These are phyloP conservation scores for Acyrthosiphon pisum DNA, from an alignment of 1,140 invertebrate species.

Conservation along the genomic window DNA sequence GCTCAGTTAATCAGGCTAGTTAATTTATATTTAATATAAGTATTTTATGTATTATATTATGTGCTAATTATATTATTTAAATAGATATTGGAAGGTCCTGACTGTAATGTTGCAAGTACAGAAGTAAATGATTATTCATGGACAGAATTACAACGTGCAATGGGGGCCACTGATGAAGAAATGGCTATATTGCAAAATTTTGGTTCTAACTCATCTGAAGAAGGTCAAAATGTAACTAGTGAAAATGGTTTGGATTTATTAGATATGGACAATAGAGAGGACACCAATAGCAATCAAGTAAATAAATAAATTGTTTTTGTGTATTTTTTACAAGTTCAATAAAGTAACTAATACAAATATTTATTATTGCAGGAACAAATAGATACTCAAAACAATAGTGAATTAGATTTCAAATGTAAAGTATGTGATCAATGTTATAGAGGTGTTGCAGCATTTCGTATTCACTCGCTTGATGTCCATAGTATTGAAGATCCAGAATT, in stretches of 20 bases:
- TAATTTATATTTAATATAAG: neutral
- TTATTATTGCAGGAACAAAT: slow-evolving; percentile 15
- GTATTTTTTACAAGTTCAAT: neutral
- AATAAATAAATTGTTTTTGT: slow-evolving; percentile 7
- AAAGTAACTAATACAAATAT: neutral
- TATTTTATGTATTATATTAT: slow-evolving; percentile 30
- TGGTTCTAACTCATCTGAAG: slow-evolving; percentile 59
- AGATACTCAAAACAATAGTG: slow-evolving; percentile 16
- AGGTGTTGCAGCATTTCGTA: slow-evolving; percentile 53
- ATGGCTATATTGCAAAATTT: slow-evolving; percentile 62
- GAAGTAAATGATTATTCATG: slow-evolving; percentile 59
- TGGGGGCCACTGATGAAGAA: slow-evolving; percentile 62
- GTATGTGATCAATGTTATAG: slow-evolving; percentile 47
- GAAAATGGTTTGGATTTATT: slow-evolving; percentile 17
- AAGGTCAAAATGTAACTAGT: slow-evolving; percentile 9
- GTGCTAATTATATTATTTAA: slow-evolving; percentile 18
- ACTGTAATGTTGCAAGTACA: slow-evolving; percentile 15
- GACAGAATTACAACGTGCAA: slow-evolving; percentile 62
- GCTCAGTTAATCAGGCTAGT: slow-evolving; percentile 61
- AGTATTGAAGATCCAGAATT: slow-evolving; percentile 52
- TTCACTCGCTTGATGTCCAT: slow-evolving; percentile 51
- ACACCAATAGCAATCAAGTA: slow-evolving; percentile 31
- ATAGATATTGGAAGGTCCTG: slow-evolving; percentile 55
- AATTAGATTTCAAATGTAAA: slow-evolving; percentile 44
- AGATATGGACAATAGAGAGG: slow-evolving; percentile 14